Evolutionary conservation across 2,113 vertebrate genomes (phyloP), one percentile per base, ranked within the genome.

Genomic region (Struthidea cinerea): DNA sequence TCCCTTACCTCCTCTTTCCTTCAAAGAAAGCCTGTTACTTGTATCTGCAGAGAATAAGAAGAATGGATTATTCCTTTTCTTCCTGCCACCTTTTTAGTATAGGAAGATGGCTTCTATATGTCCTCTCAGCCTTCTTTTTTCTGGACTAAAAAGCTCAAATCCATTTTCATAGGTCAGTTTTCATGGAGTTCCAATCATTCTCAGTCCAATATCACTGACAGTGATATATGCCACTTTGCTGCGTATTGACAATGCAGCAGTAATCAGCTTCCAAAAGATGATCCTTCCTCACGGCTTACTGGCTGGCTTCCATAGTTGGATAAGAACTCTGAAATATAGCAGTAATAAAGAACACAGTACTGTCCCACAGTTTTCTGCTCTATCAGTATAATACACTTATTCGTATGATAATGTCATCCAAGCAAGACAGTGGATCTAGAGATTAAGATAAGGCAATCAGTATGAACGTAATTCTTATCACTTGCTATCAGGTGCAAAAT

Each of bases 191-290:
- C 46, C 71, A 59, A 53, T 61, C 50, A 57, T 76, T 90, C 30
- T 84, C 30, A 27, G 41, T 39, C 46, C 53, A 88, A 21, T 64
- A 47, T 42, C 68, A 35, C 10, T 87, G 77, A 64, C 3, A 9
- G 39, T 70, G 46, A 33, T 75, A 77, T 27, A 56, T 84, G 42
- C 35, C 60, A 56, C 61, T 92, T 93, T 60, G 52, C 64, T 8
- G 8, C 32, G 68, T 70, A 87, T 70, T 74, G 49, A 89, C 37
- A 88, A 39, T 65, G 37, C 35, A 53, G 63, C 41, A 93, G 70
- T 75, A 96, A 95, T 95, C 77, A 83, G 53, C 53, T 94, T 87
- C 73, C 84, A 79, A 84, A 86, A 87, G 74, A 74, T 65, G 57
- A 87, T 90, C 50, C 30, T 35, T 70, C 21, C 69, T 84, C 55